A percentile compares a stretch with the other conserved stretches of the same genome.
These are phyloP conservation scores for Lomographa bimaculata DNA, from an alignment of 2,888 invertebrate species.

Conservation along the genomic window DNA sequence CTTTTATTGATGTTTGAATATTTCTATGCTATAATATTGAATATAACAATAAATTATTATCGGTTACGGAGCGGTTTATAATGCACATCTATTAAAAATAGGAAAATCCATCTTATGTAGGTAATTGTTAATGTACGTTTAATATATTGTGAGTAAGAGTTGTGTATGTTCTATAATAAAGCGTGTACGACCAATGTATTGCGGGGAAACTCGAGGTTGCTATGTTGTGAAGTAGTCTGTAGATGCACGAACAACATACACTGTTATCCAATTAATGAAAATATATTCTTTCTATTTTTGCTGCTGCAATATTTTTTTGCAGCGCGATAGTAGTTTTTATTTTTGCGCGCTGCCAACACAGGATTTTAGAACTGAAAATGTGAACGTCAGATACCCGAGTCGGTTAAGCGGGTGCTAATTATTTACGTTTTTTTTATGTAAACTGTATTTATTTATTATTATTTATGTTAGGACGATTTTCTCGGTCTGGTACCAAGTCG, in stretches of 20 bases:
- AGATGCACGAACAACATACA: conserved; percentile 56
- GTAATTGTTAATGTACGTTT: conserved; percentile 50
- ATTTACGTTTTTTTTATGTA: conserved; percentile 13
- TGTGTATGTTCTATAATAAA: conserved; percentile 69
- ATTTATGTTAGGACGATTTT: conserved; percentile 4
- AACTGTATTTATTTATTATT: conserved; percentile 9
- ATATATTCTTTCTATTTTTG: conserved; percentile 52
- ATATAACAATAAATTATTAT: conserved; percentile 31
- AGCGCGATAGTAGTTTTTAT: conserved; percentile 32
- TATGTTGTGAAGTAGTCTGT: conserved; percentile 48
- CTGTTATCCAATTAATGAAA: conserved; percentile 33
- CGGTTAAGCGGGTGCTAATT: conserved; percentile 15
- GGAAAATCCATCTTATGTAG: conserved; percentile 15
- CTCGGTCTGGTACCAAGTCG: conserved; percentile 46
- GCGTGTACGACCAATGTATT: conserved; percentile 65
- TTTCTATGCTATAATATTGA: conserved; percentile 37
- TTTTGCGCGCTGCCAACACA: conserved; percentile 18
- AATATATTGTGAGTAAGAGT: conserved; percentile 46
- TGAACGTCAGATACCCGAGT: too few relatives aligned
- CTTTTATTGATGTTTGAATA: conserved; percentile 32
- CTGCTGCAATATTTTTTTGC: conserved; percentile 33
- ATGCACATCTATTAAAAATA: conserved; percentile 54
- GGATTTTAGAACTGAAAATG: conserved; percentile 11
- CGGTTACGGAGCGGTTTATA: conserved; percentile 49
- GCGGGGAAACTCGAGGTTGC: conserved; percentile 44